phyloP scores from a whole-genome alignment of 2,888 invertebrate species.

The Amphipoea lucens region DNA sequence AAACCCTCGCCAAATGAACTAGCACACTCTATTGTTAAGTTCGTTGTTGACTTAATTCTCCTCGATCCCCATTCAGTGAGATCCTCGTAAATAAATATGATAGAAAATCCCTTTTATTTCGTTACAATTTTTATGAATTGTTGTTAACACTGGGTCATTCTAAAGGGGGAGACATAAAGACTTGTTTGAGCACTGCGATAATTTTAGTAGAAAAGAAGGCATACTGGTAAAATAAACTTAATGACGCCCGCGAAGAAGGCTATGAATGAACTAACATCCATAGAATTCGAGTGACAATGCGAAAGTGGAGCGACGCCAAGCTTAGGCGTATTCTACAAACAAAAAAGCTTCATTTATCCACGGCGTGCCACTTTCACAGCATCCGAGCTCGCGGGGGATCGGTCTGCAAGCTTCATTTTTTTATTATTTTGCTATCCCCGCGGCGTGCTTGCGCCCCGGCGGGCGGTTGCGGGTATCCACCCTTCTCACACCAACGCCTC shows the following conservation, averaged over 20 bases:
- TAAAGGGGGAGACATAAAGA: slow-evolving; percentile 1
- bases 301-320: slow-evolving; percentile 86
- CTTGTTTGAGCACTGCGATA: slow-evolving; percentile 57
- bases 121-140: slow-evolving; percentile 41
- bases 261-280: slow-evolving; percentile 87
- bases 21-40: slow-evolving; percentile 82
- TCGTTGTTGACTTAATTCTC: slow-evolving; percentile 87
- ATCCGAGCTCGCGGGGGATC: slow-evolving; percentile 88
- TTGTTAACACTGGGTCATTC: slow-evolving; percentile 8
- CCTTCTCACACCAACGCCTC: slow-evolving; percentile 78
- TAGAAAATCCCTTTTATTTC: slow-evolving; percentile 64
- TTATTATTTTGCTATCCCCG: slow-evolving; percentile 86
- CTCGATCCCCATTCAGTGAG: slow-evolving; percentile 81
- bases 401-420: slow-evolving; percentile 85
- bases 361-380: slow-evolving; percentile 90
- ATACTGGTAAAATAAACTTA: slow-evolving; percentile 78
- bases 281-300: slow-evolving; percentile 87
- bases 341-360: slow-evolving; percentile 90
- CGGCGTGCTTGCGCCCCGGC: slow-evolving; percentile 72
- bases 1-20: slow-evolving; percentile 72
- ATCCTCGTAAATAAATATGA: slow-evolving; percentile 84
- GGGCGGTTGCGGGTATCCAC: slow-evolving; percentile 78
- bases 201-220: slow-evolving; percentile 69
- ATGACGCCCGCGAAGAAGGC: slow-evolving; percentile 77
- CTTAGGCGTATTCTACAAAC: slow-evolving; percentile 88